Evolutionary conservation across 2,113 vertebrate genomes (phyloP), one percentile per base, ranked within the genome.

Genomic region (Rhadina sibilatrix): DNA sequence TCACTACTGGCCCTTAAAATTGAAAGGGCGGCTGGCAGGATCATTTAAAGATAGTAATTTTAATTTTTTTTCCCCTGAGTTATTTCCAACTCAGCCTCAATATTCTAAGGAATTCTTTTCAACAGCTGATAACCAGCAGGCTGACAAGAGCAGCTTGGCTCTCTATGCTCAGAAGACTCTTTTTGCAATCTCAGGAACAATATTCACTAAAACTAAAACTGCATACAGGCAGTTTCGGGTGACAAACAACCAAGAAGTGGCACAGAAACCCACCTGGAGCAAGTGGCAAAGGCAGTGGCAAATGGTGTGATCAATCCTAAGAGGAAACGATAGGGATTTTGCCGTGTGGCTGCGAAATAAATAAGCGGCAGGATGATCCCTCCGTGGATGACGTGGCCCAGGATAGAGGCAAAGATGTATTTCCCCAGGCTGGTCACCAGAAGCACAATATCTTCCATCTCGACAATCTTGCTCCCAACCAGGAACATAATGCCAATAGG

Each of bases 401-500:
- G 90, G 93, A 99, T 99, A 3, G 99, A 99, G 15, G 99, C 99
- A 1, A 99, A 98, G 87, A 99, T 99, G 69, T 99, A 99, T 96
- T 99, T 99, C 84, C 99, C 99, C 78, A 99, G 97, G 87, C 99
- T 99, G 71, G 99, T 99, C 97, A 99, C 99, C 89, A 99, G 95
- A 70, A 98, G 94, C 37, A 99, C 60, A 54, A 99, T 98, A 92
- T 99, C 98, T 90, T 99, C 99, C 99, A 99, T 99, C 97, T 99
- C 99, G 66, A 99, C 98, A 60, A 99, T 99, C 98, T 99, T 99
- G 98, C 99, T 99, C 92, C 99, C 99, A 77, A 99, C 98, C 81
- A 99, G 98, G 97, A 99, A 99, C 98, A 98, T 99, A 96, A 99
- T 99, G 91, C 99, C 99, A 75, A 99, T 97, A 16, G 99, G 99